Percentiles rank a stretch among this genome's conserved stretches.
Conservation (phyloP, 1,140 invertebrate species). For the Cataglyphis hispanica region DNA sequence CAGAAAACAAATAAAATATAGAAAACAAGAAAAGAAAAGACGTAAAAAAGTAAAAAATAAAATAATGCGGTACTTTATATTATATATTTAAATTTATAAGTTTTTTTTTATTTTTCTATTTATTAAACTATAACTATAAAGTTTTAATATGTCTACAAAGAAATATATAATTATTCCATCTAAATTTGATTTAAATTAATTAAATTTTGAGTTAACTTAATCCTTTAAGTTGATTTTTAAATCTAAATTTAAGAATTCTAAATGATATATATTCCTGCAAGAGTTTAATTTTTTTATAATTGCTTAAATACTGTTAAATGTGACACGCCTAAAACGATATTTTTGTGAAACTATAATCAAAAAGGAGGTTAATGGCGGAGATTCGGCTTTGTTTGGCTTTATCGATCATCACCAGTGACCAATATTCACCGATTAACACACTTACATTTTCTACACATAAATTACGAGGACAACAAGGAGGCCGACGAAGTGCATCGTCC, state of each 20-base stretch:
- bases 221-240: background rate
- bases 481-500: slow-evolving; percentile 8
- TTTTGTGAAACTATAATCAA: background rate
- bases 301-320: background rate
- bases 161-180: no score
- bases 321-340: background rate
- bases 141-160: background rate
- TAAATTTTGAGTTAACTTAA: background rate
- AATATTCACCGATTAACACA: slow-evolving; percentile 35
- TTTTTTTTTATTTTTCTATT: background rate
- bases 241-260: background rate
- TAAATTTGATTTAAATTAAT: background rate
- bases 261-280: background rate
- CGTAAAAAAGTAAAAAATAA: background rate
- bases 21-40: no score
- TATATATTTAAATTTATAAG: background rate
- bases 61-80: background rate
- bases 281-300: background rate
- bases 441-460: slow-evolving; percentile 28
- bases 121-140: background rate
- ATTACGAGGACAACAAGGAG: slow-evolving; percentile 25
- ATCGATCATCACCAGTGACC: slow-evolving; percentile 7
- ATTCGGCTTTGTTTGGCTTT: background rate
- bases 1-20: background rate
- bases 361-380: background rate